A percentile compares a stretch with the other conserved stretches of the same genome.
phyloP scores from a whole-genome alignment of 2,797 vertebrate species.

The Stomatorhinus walkeri region DNA sequence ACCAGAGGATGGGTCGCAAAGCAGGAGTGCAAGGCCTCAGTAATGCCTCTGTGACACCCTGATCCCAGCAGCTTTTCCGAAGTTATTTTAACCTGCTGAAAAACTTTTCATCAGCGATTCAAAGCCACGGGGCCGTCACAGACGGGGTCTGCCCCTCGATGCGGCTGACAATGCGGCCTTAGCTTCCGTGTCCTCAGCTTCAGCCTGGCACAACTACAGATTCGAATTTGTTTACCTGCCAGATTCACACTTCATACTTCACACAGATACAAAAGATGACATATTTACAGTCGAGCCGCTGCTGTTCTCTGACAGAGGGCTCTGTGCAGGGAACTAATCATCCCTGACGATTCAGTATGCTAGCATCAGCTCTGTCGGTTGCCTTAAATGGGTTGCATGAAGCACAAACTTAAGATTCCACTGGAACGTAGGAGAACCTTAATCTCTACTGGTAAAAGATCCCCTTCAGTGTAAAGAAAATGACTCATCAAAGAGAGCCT shows the following conservation, averaged over 20 bases:
- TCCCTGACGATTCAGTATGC: not conserved
- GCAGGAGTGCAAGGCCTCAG: not conserved
- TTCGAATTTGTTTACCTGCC: not conserved
- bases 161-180: not conserved
- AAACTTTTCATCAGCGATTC: not conserved
- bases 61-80: not conserved
- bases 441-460: slow-evolving; percentile 18
- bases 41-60: not conserved
- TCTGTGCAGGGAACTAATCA: not conserved
- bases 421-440: slow-evolving; percentile 41
- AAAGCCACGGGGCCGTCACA: not conserved
- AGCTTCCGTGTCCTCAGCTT: not conserved
- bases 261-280: not conserved
- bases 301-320: not conserved
- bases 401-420: not conserved
- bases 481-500: slow-evolving; percentile 33
- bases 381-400: slow-evolving; percentile 21
- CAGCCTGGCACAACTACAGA: not conserved
- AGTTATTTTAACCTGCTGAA: not conserved
- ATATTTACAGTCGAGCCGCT: not conserved
- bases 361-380: not conserved
- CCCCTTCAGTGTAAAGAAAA: slow-evolving; percentile 3
- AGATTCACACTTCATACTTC: not conserved
- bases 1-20: not conserved
- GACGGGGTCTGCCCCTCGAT: not conserved